Evolutionary conservation across 2,113 vertebrate genomes (phyloP), one percentile per base, ranked within the genome.

Genomic region (Ceyx melanurus): DNA sequence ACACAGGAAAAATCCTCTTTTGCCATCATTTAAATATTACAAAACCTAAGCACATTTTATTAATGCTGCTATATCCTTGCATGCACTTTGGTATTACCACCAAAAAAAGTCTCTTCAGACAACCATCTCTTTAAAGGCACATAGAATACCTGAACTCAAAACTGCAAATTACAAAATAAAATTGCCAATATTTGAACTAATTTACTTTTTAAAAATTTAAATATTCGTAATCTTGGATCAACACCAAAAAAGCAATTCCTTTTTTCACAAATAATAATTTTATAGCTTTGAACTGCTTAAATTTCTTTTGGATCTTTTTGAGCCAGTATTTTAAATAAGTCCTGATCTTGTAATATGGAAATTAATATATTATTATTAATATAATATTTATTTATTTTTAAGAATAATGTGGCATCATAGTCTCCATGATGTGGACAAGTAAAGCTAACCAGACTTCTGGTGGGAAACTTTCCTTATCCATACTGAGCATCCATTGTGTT

Each of bases 261-360:
- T 46, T 42, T 51, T 35, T 62, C 0, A 0, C 10, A 25, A 82
- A 56, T 65, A 28, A 67, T 10, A 16, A 0, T 1, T 20, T 58
- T 45, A 29, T 56, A 70, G 0, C 65, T 74, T 65, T 8, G 4
- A 37, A 28, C 11, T 20, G 22, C 6, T 7, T 17, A 43, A 6
- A 28, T 22, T 76, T 72, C 10, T n/a, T 61, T 50, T 54, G 2
- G 1, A 28, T 22, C 1, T 74, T 65, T 86, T 33, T 51, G 21
- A 75, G 7, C 35, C 3, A 61, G 19, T 29, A 25, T 51, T 79
- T 71, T 65, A 51, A 74, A 42, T 22, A 50, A 57, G 0, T 61
- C 15, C 29, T 46, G 8, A 28, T 70, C 3, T 56, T n/a, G n/a
- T n/a, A n/a, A n/a, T n/a, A n/a, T n/a, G n/a, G n/a, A n/a, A n/a